Evolutionary conservation across 2,113 vertebrate genomes (phyloP), one percentile per base, ranked within the genome.

Genomic region (Burhinus oedicnemus): DNA sequence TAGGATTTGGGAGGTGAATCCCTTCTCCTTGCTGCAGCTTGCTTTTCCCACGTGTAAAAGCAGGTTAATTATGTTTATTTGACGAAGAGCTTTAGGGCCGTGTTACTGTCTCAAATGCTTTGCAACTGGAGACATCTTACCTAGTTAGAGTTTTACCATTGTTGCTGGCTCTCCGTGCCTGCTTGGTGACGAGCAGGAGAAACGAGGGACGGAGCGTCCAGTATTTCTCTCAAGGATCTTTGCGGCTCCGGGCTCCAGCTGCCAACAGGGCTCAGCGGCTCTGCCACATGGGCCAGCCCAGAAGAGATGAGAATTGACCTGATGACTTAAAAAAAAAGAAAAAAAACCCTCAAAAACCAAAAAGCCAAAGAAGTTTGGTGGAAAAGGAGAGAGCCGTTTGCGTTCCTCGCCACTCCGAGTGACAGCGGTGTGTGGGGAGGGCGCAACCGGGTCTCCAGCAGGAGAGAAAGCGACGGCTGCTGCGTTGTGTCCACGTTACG

Each of bases 291-390:
- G 49, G 20, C 9, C 26, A 47, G 6, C 27, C 14, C 10, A 36
- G 32, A 49, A 10, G 58, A 57, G 44, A 23, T 14, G 58, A 64
- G 45, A 29, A 61, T 4, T 66, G 45, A 49, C 36, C 26, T 32
- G 60, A 14, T 54, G 45, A 6, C 9, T 68, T 30, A 55, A 40
- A 44, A 8, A 27, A 30, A 36, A 19, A 29, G 7, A 17, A 13
- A n/a, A 21, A 34, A 55, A n/a, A n/a, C n/a, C n/a, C n/a, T n/a
- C n/a, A n/a, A 45, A 44, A 8, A 23, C 17, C 6, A 1, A 14
- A 42, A 51, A 15, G 14, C 44, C 44, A 19, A 0, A 8, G 27
- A 3, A 2, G 3, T 26, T 34, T 9, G n/a, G 2, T 32, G 19
- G 64, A 30, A 74, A 74, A 52, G 11, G 40, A 38, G 30, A 34